Base-by-base conservation (phyloP, 2,113 vertebrate genomes). In the Cyprinodon brontotheroides region DNA sequence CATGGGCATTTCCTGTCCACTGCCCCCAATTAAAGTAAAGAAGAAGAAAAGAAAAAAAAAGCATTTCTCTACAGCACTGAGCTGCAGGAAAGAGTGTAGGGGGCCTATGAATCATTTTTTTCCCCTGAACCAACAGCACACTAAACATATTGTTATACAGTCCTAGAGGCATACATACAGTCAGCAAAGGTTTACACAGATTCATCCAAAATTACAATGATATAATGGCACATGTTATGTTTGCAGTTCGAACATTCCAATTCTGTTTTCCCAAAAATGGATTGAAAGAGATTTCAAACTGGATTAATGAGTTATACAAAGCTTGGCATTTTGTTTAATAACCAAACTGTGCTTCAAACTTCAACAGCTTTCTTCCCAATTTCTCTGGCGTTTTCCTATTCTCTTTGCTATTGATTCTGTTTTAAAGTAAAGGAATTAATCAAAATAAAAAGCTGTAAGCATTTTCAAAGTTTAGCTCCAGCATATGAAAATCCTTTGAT, bases 1-100 rank as follows among this genome's bases (percentile, higher is more conserved):
- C 83, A 89, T 69, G 90, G 90, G 85, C 89, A 93, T 91, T 94
- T 94, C 93, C 93, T 94, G 92, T 88, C 79, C 78, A 77, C 72
- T 90, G 83, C 77, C 86, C 87, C 86, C 85, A 89, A 82, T 84
- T 89, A 87, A 89, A 29, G 29, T 29, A 29, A 29, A 29, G 29
- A 29, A 29, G 29, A 29, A 29, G 29, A 72, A 92, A 86, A 61
- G 17, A 82, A 88, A 47, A 66, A 45, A 85, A 88, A 89, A 85
- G 87, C 80, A 82, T 90, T 86, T 80, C 60, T 53, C 64, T 88
- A 86, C 83, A 92, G 57, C 73, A 69, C 45, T 36, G 73, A 82
- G 72, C 66, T 70, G 70, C 76, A 61, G 43, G 82, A 73, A 79
- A 81, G 61, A 70, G 17, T 36, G 37, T 8, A 41, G 40, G n/a